Percentiles rank a stretch among this genome's conserved stretches.
Conservation (phyloP, 2,113 vertebrate species). For the Podilymbus podiceps region DNA sequence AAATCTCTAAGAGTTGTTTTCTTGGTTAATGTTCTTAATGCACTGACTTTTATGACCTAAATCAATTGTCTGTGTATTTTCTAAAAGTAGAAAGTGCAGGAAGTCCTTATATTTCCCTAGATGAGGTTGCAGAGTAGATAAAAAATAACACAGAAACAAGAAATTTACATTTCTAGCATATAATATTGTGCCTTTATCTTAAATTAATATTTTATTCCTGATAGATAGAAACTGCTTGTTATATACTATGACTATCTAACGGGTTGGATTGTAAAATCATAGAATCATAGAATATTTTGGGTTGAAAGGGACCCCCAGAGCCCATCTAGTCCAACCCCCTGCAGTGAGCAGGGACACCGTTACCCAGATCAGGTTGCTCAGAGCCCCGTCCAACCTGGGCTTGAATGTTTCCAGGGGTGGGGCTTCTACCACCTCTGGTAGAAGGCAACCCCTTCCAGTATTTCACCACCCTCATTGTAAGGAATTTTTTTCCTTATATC, state of each 20-base stretch:
- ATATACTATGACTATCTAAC: neutral
- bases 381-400: too few species aligned
- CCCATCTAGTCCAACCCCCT: too few species aligned
- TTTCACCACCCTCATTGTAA: too few species aligned
- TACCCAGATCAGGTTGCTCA: too few species aligned
- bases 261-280: neutral
- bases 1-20: neutral
- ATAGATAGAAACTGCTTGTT: neutral
- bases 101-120: neutral
- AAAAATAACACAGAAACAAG: neutral
- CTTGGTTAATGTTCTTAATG: constrained; percentile 9
- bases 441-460: too few species aligned
- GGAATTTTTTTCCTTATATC: too few species aligned
- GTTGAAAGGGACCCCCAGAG: too few species aligned
- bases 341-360: too few species aligned
- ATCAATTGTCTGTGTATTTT: neutral
- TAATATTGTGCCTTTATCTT: neutral
- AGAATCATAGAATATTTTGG: too few species aligned
- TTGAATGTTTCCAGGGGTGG: too few species aligned
- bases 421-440: too few species aligned
- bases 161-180: neutral
- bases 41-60: neutral
- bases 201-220: neutral
- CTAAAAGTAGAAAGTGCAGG: neutral
- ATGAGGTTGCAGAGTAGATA: neutral